Evolutionary conservation across 2,797 vertebrate species (phyloP).

Genomic region (Eulemur coronatus): DNA sequence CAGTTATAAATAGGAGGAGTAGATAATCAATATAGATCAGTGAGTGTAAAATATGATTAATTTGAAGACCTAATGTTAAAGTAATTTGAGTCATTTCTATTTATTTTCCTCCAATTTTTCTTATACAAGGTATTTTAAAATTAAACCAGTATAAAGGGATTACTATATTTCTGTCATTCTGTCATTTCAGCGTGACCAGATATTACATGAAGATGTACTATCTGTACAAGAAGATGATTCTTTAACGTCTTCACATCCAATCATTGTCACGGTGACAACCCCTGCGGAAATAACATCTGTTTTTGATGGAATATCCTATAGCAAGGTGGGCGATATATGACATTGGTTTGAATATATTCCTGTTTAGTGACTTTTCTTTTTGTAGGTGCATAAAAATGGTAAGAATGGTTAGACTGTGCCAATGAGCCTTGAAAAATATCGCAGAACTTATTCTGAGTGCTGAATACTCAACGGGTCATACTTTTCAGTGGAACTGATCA

Average conservation of each 20-base stretch:
- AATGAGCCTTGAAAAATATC: background rate
- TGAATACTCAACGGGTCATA: background rate
- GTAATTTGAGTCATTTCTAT: background rate
- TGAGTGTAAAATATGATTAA: background rate
- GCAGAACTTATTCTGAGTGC: background rate
- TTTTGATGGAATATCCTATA: conserved; percentile 97
- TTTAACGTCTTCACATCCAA: conserved; percentile 93
- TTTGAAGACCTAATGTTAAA: background rate
- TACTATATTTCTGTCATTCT: background rate
- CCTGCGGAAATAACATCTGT: conserved; percentile 97
- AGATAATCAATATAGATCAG: background rate
- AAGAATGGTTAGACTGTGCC: background rate
- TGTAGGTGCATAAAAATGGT: background rate
- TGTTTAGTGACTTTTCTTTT: background rate
- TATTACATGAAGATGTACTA: conserved; percentile 92
- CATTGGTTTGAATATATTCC: background rate
- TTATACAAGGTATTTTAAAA: background rate
- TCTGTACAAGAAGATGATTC: conserved; percentile 96
- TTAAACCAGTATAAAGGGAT: background rate
- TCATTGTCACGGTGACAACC: conserved; percentile 91
- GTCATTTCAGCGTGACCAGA: conserved; percentile 91
- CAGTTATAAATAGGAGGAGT: background rate
- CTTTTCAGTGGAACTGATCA: background rate
- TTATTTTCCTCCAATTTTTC: background rate
- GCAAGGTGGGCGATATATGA: conserved; percentile 87